These are phyloP conservation scores for Apostichopus parvimensis DNA, from an alignment of 35 echinoderm and acorn worm genomes.

Conservation along the genomic window DNA sequence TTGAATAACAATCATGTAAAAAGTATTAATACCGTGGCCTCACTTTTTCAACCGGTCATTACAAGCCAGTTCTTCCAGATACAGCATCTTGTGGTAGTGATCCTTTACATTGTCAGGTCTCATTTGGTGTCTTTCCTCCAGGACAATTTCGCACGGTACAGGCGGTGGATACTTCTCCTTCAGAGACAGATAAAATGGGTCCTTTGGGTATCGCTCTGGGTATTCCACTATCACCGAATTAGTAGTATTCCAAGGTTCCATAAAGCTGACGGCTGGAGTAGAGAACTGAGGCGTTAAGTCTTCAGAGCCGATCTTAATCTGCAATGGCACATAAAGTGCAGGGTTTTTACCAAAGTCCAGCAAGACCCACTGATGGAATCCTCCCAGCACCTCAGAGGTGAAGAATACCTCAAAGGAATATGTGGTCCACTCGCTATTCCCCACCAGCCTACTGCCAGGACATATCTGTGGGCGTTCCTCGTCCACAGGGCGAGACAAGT, in stretches of 20 bases:
- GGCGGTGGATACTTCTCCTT: conserved; percentile 31
- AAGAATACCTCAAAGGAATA: conserved; percentile 66
- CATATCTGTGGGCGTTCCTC: conserved; percentile 82
- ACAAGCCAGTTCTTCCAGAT: conserved; percentile 42
- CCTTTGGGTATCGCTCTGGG: not conserved
- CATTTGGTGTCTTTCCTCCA: conserved; percentile 8
- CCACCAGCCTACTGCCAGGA: conserved; percentile 62
- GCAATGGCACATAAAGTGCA: conserved; percentile 7
- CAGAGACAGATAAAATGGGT: conserved; percentile 2
- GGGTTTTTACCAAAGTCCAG: conserved; percentile 74
- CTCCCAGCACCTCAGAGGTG: conserved; percentile 76
- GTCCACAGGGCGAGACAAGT: conserved; percentile 61
- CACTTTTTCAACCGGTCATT: conserved; percentile 52
- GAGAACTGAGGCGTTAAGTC: conserved; percentile 5
- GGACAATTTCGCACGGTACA: not conserved
- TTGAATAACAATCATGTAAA: no score
- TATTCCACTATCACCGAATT: conserved; percentile 40
- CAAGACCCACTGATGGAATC: conserved; percentile 88
- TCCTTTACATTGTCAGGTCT: conserved; percentile 6
- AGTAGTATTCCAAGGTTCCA: not conserved
- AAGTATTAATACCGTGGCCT: not conserved
- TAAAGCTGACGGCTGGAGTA: not conserved
- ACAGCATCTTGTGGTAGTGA: conserved; percentile 46
- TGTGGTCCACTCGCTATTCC: not conserved
- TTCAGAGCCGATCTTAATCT: conserved; percentile 25